Conservation (phyloP, 1,140 invertebrate species). For the Drosophila lowei region DNA sequence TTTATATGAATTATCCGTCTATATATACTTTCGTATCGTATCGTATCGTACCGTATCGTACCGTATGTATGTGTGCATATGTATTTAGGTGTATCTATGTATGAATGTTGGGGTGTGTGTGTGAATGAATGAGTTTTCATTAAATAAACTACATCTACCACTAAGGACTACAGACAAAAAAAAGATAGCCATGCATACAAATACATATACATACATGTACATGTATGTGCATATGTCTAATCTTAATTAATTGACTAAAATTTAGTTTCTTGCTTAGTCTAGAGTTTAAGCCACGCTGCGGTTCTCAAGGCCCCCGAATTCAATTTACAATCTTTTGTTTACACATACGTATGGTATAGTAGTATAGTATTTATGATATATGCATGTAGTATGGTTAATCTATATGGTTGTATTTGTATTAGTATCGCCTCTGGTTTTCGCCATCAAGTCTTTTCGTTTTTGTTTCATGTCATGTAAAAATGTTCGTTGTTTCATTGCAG, state of each 20-base stretch:
- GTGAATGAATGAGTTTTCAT: conserved; percentile 45
- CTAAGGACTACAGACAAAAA: conserved; percentile 14
- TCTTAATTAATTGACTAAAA: conserved; percentile 32
- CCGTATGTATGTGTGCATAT: conserved; percentile 12
- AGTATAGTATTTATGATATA: conserved; percentile 1
- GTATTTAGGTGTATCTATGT: conserved; percentile 11
- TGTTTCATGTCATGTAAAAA: conserved; percentile 31
- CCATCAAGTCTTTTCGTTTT: conserved; percentile 30
- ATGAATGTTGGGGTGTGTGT: conserved; percentile 10
- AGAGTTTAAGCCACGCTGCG: conserved; percentile 70
- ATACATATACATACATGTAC: background rate
- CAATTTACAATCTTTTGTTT: conserved; percentile 55
- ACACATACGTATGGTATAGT: conserved; percentile 1
- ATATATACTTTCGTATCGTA: no score
- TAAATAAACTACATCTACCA: conserved; percentile 8
- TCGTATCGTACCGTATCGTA: conserved; percentile 5
- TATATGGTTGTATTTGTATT: no score
- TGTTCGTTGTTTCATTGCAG: conserved; percentile 38
- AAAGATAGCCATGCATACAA: conserved; percentile 6
- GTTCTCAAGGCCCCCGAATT: conserved; percentile 65
- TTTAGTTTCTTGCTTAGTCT: conserved; percentile 22
- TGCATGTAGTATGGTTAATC: background rate
- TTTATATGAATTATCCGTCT: conserved; percentile 24
- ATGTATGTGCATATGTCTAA: conserved; percentile 7
- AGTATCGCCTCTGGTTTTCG: no score